Percentiles rank a stretch among this genome's conserved stretches.
Evolutionary conservation across 1,140 invertebrate genomes (phyloP).

Genomic region (Homalodisca vitripennis): DNA sequence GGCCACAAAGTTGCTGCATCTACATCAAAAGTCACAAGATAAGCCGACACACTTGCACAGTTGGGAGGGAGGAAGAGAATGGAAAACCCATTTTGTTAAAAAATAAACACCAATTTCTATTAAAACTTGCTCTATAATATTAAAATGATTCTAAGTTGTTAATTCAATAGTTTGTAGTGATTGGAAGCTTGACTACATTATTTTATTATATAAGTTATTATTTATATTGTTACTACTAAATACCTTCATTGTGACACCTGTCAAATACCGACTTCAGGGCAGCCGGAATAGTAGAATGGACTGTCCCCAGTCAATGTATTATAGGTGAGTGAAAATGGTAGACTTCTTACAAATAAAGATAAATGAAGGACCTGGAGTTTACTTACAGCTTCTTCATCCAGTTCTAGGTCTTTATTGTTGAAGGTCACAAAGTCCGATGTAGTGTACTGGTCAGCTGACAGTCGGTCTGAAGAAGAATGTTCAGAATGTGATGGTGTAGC

Average conservation of each 20-base stretch:
- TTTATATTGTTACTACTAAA: too few species aligned
- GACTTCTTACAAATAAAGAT: too few species aligned
- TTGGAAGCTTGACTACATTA: too few species aligned
- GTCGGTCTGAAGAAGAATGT: not conserved
- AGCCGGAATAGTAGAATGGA: too few species aligned
- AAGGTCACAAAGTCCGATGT: conserved; percentile 6
- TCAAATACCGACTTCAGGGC: too few species aligned
- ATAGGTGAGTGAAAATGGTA: not conserved
- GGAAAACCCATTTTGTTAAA: not conserved
- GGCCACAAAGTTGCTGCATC: conserved; percentile 51
- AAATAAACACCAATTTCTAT: too few species aligned
- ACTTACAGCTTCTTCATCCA: conserved; percentile 52
- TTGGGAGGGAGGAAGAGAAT: not conserved
- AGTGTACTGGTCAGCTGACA: not conserved
- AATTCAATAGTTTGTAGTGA: too few species aligned
- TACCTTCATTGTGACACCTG: too few species aligned
- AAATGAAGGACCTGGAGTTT: not conserved
- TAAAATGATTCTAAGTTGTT: too few species aligned
- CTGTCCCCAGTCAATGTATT: too few species aligned
- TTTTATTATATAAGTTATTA: too few species aligned
- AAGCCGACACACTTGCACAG: not conserved
- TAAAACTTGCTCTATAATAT: too few species aligned
- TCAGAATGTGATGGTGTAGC: not conserved
- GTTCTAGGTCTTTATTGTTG: conserved; percentile 50
- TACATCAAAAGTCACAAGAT: conserved; percentile 44